Evolutionary conservation across 1,140 invertebrate genomes (phyloP).

Genomic region (Amphibalanus amphitrite): DNA sequence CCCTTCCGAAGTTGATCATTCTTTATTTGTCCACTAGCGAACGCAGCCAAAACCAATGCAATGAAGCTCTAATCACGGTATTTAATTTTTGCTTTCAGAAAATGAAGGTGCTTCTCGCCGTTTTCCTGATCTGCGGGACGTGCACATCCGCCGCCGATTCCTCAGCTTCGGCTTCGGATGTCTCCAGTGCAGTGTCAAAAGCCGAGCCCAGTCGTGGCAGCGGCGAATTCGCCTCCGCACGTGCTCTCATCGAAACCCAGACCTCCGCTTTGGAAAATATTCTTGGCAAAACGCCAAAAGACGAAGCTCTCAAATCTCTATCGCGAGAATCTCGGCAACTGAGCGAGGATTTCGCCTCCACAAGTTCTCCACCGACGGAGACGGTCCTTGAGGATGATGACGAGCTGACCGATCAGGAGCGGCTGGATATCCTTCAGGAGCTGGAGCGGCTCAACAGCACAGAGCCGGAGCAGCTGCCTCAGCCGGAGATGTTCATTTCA

Average conservation of each 20-base stretch:
- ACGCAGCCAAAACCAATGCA: too few species aligned
- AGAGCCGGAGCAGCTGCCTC: not conserved
- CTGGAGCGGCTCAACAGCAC: constrained; percentile 6
- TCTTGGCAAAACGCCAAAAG: too few species aligned
- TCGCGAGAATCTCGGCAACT: too few species aligned
- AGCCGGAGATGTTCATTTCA: not conserved
- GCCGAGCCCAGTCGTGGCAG: not conserved
- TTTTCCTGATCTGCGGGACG: not conserved
- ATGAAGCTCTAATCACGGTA: too few species aligned
- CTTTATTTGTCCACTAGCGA: too few species aligned
- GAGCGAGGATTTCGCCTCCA: too few species aligned
- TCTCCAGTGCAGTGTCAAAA: not conserved
- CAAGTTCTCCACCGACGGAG: not conserved
- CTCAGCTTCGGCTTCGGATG: too few species aligned
- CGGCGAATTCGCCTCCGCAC: not conserved
- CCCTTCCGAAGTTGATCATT: too few species aligned
- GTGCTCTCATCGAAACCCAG: not conserved
- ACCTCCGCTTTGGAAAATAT: too few species aligned
- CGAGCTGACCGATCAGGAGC: not conserved
- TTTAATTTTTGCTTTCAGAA: not conserved
- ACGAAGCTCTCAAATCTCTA: too few species aligned
- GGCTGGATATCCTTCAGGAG: not conserved
- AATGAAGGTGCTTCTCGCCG: not conserved
- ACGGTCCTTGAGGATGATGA: not conserved
- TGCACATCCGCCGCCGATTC: not conserved